Conservation (phyloP, 2,113 vertebrate genomes). For the Cynocephalus volans region DNA sequence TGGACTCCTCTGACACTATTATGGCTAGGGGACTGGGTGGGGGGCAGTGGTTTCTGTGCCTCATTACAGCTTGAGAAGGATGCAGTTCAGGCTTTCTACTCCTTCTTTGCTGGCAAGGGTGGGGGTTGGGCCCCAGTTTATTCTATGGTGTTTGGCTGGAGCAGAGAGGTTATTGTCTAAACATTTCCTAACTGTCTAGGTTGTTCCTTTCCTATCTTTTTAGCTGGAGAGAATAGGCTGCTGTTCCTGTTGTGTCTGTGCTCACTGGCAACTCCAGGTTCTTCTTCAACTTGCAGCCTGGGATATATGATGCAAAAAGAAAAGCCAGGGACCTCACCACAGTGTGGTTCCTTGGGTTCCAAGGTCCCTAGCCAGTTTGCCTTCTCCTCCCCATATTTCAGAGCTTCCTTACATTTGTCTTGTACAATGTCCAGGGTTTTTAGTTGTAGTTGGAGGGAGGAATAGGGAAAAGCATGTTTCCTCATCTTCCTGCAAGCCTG, state of each 20-base stretch:
- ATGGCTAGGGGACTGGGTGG: neutral
- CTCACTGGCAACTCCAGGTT: neutral
- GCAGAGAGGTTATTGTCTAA: neutral
- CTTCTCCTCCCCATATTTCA: neutral
- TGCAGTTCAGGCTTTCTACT: neutral
- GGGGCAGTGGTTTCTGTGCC: neutral
- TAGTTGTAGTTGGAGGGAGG: neutral
- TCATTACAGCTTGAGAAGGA: neutral
- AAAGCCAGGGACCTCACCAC: neutral
- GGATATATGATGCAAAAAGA: neutral
- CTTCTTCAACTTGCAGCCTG: neutral
- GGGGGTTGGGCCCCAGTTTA: neutral
- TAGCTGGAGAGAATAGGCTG: neutral
- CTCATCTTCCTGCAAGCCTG: neutral
- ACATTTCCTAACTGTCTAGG: neutral
- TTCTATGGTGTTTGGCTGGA: neutral
- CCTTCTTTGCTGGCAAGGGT: neutral
- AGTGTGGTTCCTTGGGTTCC: neutral
- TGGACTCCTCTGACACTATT: neutral
- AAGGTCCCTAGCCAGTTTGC: too few relatives aligned
- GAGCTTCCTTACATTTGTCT: neutral
- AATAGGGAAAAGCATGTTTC: rapidly evolving
- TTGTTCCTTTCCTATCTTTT: neutral
- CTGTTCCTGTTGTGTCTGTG: neutral
- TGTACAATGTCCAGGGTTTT: neutral